These are phyloP conservation scores for Tringa solitaria DNA, from an alignment of 2,113 vertebrate species.

Conservation along the genomic window DNA sequence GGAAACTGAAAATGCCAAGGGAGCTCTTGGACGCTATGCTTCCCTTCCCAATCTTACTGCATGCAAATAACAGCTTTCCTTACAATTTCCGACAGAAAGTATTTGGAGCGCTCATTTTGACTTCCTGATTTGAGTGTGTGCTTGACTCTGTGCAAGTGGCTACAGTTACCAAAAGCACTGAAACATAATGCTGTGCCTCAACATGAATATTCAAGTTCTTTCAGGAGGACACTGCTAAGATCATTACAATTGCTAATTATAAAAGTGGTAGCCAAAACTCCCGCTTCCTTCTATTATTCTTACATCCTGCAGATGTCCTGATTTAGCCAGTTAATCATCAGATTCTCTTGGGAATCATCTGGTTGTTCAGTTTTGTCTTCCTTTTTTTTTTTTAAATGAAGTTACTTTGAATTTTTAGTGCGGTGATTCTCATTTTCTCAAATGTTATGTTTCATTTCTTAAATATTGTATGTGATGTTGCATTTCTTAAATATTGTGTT, in stretches of 20 bases:
- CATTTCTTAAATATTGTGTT: neutral
- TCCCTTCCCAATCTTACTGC: constrained; percentile 26
- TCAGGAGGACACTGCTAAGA: constrained; percentile 57
- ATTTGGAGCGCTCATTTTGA: constrained; percentile 16
- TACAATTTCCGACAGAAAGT: constrained; percentile 24
- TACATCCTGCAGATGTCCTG: constrained; percentile 77
- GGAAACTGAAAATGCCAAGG: constrained; percentile 15
- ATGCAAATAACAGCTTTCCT: constrained; percentile 61
- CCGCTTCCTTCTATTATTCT: constrained; percentile 75
- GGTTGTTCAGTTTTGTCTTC: neutral
- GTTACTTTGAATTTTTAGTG: neutral
- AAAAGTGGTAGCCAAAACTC: constrained; percentile 61
- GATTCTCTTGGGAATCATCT: constrained; percentile 61
- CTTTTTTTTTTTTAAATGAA: neutral
- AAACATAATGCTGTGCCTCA: constrained; percentile 16
- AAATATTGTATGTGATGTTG: neutral
- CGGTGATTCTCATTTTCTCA: neutral
- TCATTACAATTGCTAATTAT: constrained; percentile 74
- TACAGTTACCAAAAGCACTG: constrained; percentile 27
- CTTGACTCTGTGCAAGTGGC: constrained; percentile 30
- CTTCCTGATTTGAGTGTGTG: constrained; percentile 48
- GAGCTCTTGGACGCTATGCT: neutral
- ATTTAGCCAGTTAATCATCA: constrained; percentile 64
- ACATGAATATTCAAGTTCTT: constrained; percentile 46
- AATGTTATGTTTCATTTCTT: neutral